Percentiles rank a stretch among this genome's conserved stretches.
These are phyloP conservation scores for Dinomys branickii DNA, from an alignment of 2,113 vertebrate species.

Conservation along the genomic window DNA sequence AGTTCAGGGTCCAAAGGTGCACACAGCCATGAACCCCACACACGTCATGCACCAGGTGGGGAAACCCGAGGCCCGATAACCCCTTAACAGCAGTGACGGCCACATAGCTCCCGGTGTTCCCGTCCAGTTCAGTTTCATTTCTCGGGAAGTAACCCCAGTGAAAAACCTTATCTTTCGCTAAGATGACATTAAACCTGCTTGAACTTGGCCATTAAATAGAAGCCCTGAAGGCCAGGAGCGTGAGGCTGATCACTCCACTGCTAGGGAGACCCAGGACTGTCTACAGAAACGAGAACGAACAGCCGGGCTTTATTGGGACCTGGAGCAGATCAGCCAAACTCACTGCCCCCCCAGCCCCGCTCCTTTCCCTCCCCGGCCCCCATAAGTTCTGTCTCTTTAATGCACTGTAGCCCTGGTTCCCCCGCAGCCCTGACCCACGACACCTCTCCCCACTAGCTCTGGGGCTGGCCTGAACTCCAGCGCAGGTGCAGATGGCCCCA, in stretches of 20 bases:
- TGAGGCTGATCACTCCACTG: neutral
- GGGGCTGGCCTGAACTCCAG: neutral
- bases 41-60: neutral
- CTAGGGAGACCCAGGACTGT: neutral
- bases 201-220: neutral
- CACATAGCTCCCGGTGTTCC: neutral
- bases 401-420: neutral
- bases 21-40: neutral
- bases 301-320: neutral
- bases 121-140: conserved; percentile 16
- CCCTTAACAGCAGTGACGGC: neutral
- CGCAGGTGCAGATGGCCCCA: neutral
- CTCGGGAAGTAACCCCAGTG: neutral
- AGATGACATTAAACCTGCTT: conserved; percentile 24
- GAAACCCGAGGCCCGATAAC: neutral
- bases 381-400: neutral
- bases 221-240: neutral
- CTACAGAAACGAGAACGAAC: neutral
- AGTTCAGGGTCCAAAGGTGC: neutral
- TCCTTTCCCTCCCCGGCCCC: neutral
- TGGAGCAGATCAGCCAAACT: neutral
- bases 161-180: conserved; percentile 21
- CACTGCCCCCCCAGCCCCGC: neutral
- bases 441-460: neutral
- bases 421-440: too few relatives aligned